Percentiles rank a stretch among this genome's conserved stretches.
Evolutionary conservation across 1,140 invertebrate species (phyloP).

Genomic region (Lanistes nyassanus): DNA sequence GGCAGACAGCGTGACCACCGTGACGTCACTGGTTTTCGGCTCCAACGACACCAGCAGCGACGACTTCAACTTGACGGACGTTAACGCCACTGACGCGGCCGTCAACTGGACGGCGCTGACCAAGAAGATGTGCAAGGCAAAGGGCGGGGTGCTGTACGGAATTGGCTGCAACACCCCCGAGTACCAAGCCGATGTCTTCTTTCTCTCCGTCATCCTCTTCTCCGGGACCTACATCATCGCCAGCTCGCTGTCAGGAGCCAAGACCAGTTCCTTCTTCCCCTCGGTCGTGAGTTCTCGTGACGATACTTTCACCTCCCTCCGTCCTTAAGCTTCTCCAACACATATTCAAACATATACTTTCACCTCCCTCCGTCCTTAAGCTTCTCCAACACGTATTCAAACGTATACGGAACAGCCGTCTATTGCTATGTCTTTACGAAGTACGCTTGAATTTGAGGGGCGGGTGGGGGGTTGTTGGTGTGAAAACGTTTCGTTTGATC

Average conservation of each 20-base stretch:
- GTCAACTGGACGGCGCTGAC: slow-evolving; percentile 36
- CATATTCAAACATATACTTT: not conserved
- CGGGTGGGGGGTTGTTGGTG: no score
- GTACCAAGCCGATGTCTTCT: slow-evolving; percentile 79
- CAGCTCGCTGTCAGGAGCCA: slow-evolving; percentile 89
- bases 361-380: no score
- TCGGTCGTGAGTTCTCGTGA: slow-evolving; percentile 62
- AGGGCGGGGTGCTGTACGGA: slow-evolving; percentile 77
- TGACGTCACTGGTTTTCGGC: slow-evolving; percentile 11
- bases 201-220: slow-evolving; percentile 96
- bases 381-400: no score
- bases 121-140: slow-evolving; percentile 35
- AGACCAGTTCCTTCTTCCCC: slow-evolving; percentile 93
- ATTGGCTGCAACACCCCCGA: slow-evolving; percentile 72
- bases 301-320: not conserved
- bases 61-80: not conserved
- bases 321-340: no score
- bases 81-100: slow-evolving; percentile 21
- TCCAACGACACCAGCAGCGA: slow-evolving; percentile 12
- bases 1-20: not conserved
- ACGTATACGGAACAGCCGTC: no score
- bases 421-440: no score
- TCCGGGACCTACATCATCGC: slow-evolving; percentile 92
- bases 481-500: no score
- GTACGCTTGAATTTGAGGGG: no score